Percentiles rank a stretch among this genome's conserved stretches.
Evolutionary conservation across 2,888 invertebrate species (phyloP).

Genomic region (Rhagonycha lutea): DNA sequence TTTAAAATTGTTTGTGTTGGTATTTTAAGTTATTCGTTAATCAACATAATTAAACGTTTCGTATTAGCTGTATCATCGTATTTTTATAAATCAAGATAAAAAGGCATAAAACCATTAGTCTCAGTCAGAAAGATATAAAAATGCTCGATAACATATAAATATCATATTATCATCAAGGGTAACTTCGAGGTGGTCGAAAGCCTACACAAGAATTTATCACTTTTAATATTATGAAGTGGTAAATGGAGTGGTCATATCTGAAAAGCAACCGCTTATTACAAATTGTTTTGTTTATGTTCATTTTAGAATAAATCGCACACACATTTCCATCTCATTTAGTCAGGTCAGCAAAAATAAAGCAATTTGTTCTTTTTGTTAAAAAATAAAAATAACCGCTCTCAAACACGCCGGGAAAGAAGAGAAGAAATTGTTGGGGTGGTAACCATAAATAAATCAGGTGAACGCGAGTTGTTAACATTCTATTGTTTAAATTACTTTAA

Average conservation of each 20-base stretch:
- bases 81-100: not conserved
- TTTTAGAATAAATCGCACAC: slow-evolving; percentile 16
- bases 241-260: slow-evolving; percentile 33
- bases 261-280: slow-evolving; percentile 47
- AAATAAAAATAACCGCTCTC: slow-evolving; percentile 41
- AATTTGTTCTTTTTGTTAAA: slow-evolving; percentile 17
- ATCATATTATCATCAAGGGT: slow-evolving; percentile 6
- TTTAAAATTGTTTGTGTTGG: not conserved
- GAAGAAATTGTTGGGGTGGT: slow-evolving; percentile 43
- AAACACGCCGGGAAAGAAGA: slow-evolving; percentile 44
- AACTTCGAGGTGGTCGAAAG: slow-evolving; percentile 10
- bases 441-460: slow-evolving; percentile 45
- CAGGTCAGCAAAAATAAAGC: slow-evolving; percentile 4
- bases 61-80: not conserved
- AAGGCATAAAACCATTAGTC: slow-evolving; percentile 14
- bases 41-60: not conserved
- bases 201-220: slow-evolving; percentile 5
- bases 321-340: not conserved
- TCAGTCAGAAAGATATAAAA: slow-evolving; percentile 10
- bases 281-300: slow-evolving; percentile 37
- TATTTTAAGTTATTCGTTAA: not conserved
- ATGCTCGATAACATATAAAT: slow-evolving; percentile 5
- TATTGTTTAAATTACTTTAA: slow-evolving; percentile 39
- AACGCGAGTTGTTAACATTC: slow-evolving; percentile 45
- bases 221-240: slow-evolving; percentile 5